Conservation (phyloP, 2,797 vertebrate species). For the Hypotaenidia philippensis region DNA sequence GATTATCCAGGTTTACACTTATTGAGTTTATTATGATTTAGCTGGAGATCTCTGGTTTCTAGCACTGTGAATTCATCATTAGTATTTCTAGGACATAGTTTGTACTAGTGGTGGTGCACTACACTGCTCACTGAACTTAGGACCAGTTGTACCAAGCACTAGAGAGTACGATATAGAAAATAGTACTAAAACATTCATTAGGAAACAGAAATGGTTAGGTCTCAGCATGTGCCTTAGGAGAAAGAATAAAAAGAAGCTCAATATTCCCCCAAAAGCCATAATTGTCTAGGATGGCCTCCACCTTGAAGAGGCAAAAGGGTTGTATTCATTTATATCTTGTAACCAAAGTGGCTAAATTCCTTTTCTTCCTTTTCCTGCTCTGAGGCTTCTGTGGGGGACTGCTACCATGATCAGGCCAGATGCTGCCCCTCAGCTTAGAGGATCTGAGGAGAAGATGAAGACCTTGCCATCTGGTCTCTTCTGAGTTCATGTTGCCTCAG, state of each 20-base stretch:
- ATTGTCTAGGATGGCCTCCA: not conserved
- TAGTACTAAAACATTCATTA: not conserved
- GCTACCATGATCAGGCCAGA: not conserved
- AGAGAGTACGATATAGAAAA: not conserved
- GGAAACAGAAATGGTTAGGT: not conserved
- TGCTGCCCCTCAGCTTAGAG: not conserved
- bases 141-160: not conserved
- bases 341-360: not conserved
- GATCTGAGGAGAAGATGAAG: not conserved
- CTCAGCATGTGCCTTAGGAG: not conserved
- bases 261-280: not conserved
- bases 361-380: not conserved
- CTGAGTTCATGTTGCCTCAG: not conserved
- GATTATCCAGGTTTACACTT: not conserved
- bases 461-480: not conserved
- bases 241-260: not conserved
- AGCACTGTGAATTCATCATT: not conserved
- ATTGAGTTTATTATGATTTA: conserved; percentile 9
- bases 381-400: not conserved
- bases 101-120: not conserved
- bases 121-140: not conserved
- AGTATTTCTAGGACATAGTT: not conserved
- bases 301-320: not conserved
- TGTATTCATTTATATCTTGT: not conserved
- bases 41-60: not conserved